Percentiles rank a stretch among this genome's conserved stretches.
Conservation (phyloP, 2,113 vertebrate genomes). For the Anoura caudifer region DNA sequence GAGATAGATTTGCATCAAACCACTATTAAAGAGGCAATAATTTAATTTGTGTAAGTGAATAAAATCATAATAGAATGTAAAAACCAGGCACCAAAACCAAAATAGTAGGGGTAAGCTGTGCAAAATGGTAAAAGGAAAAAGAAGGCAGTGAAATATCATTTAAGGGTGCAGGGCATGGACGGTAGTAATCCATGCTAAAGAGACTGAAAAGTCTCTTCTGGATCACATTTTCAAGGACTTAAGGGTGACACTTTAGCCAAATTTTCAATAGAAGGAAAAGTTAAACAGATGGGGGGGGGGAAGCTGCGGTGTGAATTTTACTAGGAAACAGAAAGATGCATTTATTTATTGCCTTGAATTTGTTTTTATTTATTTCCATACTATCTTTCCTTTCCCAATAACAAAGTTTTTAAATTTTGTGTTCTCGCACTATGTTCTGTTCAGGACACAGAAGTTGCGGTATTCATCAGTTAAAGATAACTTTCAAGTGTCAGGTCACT, state of each 20-base stretch:
- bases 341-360: neutral
- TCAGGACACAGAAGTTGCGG: neutral
- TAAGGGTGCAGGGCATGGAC: fast-evolving
- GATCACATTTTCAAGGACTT: neutral
- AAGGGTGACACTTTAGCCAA: neutral
- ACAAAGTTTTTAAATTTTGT: neutral
- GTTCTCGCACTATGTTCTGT: neutral
- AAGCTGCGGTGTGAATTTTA: neutral
- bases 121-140: neutral
- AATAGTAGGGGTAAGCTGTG: neutral
- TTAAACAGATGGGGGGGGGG: neutral
- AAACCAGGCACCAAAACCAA: neutral
- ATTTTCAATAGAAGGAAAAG: neutral
- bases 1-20: neutral
- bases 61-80: neutral
- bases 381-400: neutral
- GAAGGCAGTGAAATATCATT: neutral
- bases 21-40: neutral
- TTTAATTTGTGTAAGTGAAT: neutral
- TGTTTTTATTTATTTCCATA: neutral
- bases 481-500: neutral
- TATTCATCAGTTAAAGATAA: no score
- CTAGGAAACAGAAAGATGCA: neutral
- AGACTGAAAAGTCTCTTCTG: neutral
- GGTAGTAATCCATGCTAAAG: fast-evolving